Conservation (phyloP, 2,797 vertebrate species). For the Falco cherrug region DNA sequence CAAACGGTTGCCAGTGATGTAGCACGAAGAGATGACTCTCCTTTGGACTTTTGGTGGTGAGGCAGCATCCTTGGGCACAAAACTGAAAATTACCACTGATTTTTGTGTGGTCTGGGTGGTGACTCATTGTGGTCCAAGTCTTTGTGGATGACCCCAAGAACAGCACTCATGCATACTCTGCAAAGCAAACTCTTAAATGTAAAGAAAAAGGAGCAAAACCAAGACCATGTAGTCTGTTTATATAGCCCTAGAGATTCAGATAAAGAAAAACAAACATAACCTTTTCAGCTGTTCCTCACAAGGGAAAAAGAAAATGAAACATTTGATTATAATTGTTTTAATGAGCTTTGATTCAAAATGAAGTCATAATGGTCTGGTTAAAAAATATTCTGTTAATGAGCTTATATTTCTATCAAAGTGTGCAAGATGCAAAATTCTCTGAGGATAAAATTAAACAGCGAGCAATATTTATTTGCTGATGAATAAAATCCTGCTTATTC, state of each 20-base stretch:
- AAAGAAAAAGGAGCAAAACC: conserved; percentile 69
- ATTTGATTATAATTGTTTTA: conserved; percentile 87
- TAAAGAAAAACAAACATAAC: conserved; percentile 85
- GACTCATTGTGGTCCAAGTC: neutral
- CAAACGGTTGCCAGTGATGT: rapidly evolving
- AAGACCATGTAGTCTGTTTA: conserved; percentile 76
- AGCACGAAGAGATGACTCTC: rapidly evolving
- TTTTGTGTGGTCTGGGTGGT: neutral
- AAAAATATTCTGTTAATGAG: conserved; percentile 81
- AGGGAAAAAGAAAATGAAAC: conserved; percentile 82
- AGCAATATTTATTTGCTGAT: conserved; percentile 73
- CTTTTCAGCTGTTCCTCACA: conserved; percentile 81
- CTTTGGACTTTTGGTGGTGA: neutral
- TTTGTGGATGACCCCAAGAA: neutral
- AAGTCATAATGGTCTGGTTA: conserved; percentile 79
- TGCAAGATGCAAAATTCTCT: conserved; percentile 76
- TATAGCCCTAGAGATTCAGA: conserved; percentile 75
- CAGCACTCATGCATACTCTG: neutral
- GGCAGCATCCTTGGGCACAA: rapidly evolving
- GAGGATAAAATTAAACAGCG: conserved; percentile 76
- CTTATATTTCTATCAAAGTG: conserved; percentile 79
- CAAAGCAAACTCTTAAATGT: conserved; percentile 50
- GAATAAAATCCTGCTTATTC: conserved; percentile 62
- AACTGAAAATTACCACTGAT: rapidly evolving
- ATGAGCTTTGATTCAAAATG: conserved; percentile 84